Conservation (phyloP, 2,888 invertebrate species). For the Pammene fasciana region DNA sequence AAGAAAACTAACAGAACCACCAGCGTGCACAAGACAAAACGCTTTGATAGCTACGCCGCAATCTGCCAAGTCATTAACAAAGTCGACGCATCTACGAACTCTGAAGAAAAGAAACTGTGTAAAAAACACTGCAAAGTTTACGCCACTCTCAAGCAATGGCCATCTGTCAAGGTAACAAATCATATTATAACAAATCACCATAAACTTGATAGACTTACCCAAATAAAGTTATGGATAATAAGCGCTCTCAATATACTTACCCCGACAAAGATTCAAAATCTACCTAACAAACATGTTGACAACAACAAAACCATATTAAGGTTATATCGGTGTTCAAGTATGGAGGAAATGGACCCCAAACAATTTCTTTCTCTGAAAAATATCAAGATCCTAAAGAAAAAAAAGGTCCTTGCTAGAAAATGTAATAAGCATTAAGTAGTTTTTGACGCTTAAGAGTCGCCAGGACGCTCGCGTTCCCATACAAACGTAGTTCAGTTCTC, state of each 20-base stretch:
- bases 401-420: neutral
- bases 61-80: slow-evolving; percentile 44
- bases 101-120: slow-evolving; percentile 54
- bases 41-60: slow-evolving; percentile 50
- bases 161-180: slow-evolving; percentile 39
- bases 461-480: too few relatives aligned
- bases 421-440: neutral
- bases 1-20: slow-evolving; percentile 54
- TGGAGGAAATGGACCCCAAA: slow-evolving; percentile 43
- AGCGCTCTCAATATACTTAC: slow-evolving; percentile 53
- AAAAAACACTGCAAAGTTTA: slow-evolving; percentile 57
- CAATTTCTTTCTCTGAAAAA: slow-evolving; percentile 29
- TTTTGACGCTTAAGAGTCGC: too few relatives aligned
- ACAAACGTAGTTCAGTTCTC: too few relatives aligned
- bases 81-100: slow-evolving; percentile 53
- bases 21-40: slow-evolving; percentile 47
- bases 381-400: neutral
- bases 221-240: slow-evolving; percentile 49
- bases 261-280: slow-evolving; percentile 61
- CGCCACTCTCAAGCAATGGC: slow-evolving; percentile 53
- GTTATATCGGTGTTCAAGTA: slow-evolving; percentile 56
- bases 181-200: slow-evolving; percentile 33
- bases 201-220: slow-evolving; percentile 41
- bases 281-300: slow-evolving; percentile 52
- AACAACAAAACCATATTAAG: slow-evolving; percentile 46